Evolutionary conservation across 2,113 vertebrate genomes (phyloP).

Genomic region (Trachemys scripta): DNA sequence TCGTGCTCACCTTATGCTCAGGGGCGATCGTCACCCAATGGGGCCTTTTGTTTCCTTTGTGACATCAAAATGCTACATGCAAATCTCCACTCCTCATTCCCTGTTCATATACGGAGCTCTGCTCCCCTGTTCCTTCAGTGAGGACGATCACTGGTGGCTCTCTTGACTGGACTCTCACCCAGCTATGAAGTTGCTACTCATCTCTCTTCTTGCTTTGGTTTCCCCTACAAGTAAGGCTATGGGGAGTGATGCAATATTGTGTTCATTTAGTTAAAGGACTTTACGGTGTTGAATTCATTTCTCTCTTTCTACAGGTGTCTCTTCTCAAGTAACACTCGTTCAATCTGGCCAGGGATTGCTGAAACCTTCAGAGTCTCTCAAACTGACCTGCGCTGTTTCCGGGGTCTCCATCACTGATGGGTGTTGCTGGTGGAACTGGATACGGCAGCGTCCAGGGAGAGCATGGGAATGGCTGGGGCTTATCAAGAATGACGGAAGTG

Average conservation of each 20-base stretch:
- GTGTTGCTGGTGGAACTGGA: neutral
- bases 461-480: too few species aligned
- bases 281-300: too few species aligned
- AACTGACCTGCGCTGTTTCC: conserved; percentile 42
- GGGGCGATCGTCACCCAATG: too few species aligned
- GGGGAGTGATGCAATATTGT: too few species aligned
- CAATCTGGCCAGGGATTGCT: neutral
- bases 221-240: too few species aligned
- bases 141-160: too few species aligned
- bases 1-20: too few species aligned
- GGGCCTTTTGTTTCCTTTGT: neutral
- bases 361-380: neutral
- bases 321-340: neutral
- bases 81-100: neutral
- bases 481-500: neutral
- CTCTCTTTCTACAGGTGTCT: neutral
- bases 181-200: too few species aligned
- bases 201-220: neutral
- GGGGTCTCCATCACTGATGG: conserved; percentile 13
- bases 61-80: neutral
- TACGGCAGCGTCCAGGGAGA: too few species aligned
- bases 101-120: neutral
- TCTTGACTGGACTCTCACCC: too few species aligned
- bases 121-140: too few species aligned
- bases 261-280: neutral